Percentiles rank a stretch among this genome's conserved stretches.
Conservation (phyloP, 2,888 invertebrate species). For the Resseliella maxima region DNA sequence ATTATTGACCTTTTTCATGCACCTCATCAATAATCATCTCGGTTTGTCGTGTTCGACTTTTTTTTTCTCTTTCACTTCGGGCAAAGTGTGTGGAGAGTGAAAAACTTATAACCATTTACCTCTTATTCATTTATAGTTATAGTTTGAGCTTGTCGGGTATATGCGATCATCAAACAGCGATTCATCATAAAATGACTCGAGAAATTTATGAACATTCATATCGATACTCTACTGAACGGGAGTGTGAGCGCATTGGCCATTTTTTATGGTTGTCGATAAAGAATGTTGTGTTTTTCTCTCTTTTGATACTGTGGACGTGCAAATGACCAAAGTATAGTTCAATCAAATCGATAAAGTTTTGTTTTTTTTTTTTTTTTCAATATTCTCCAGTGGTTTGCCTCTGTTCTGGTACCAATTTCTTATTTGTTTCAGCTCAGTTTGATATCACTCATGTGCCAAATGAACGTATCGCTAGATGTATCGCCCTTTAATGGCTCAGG, state of each 20-base stretch:
- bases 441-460: neutral
- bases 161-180: conserved; percentile 40
- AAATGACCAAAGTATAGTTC: neutral
- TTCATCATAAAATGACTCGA: conserved; percentile 10
- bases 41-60: conserved; percentile 14
- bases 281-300: neutral
- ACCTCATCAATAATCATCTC: conserved; percentile 47
- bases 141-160: neutral
- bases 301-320: neutral
- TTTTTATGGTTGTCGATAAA: conserved; percentile 36
- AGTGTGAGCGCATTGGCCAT: neutral
- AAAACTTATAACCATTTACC: neutral
- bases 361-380: neutral
- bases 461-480: conserved; percentile 2
- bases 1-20: conserved; percentile 34
- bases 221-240: neutral
- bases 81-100: neutral
- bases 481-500: neutral
- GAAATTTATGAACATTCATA: conserved; percentile 40
- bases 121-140: neutral
- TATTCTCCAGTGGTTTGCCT: neutral
- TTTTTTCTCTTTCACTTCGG: neutral
- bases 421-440: neutral
- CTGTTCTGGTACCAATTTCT: neutral
- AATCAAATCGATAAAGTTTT: neutral